Conservation (phyloP, 2,113 vertebrate species). For the Tyrannus savana region DNA sequence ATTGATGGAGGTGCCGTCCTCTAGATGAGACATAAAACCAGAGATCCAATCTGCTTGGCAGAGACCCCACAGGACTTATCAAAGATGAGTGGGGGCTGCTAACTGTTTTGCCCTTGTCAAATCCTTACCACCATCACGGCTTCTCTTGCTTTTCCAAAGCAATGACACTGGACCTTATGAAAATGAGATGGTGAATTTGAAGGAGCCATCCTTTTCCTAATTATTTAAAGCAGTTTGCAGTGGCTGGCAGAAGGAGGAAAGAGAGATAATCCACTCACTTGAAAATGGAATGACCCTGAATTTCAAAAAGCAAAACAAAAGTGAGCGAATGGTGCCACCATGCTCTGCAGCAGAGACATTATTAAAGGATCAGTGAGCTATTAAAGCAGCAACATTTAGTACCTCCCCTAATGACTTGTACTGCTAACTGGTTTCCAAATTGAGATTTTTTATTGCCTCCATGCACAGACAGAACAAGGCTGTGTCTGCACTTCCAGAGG, state of each 20-base stretch:
- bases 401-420: conserved; percentile 66
- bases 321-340: conserved; percentile 52
- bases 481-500: conserved; percentile 24
- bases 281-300: conserved; percentile 65
- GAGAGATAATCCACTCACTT: conserved; percentile 51
- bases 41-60: conserved; percentile 67
- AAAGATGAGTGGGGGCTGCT: conserved; percentile 67
- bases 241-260: conserved; percentile 17
- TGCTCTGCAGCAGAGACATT: conserved; percentile 62
- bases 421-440: conserved; percentile 70
- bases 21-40: conserved; percentile 69
- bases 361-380: conserved; percentile 75
- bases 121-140: conserved; percentile 3
- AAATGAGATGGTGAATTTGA: conserved; percentile 60
- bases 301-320: conserved; percentile 71
- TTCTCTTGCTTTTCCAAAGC: conserved; percentile 45
- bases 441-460: conserved; percentile 67
- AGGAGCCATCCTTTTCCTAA: conserved; percentile 55
- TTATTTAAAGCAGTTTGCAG: conserved; percentile 64
- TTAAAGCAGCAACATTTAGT: conserved; percentile 72
- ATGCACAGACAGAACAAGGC: conserved; percentile 25
- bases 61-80: conserved; percentile 71
- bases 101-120: conserved; percentile 72
- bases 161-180: conserved; percentile 46
- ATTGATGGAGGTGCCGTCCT: conserved; percentile 65